phyloP scores from a whole-genome alignment of 2,113 vertebrate genomes.

The Dendropsophus ebraccatus region DNA sequence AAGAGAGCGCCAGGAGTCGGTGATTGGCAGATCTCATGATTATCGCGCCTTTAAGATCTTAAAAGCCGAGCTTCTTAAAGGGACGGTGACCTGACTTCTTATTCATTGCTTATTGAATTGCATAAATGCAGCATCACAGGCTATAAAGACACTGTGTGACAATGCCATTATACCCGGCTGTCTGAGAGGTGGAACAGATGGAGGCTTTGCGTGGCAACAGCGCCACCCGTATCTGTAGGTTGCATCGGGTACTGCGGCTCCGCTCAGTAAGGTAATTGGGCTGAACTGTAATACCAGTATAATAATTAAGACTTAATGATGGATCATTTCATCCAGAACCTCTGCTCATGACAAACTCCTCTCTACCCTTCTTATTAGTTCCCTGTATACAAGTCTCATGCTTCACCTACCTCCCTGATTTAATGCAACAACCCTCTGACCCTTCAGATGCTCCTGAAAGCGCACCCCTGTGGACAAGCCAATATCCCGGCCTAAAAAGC shows the following conservation, averaged over 20 bases:
- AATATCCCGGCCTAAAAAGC: no score
- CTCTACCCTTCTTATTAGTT: no score
- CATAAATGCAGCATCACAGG: background rate
- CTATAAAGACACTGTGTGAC: background rate
- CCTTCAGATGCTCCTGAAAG: no score
- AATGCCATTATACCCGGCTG: background rate
- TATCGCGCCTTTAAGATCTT: background rate
- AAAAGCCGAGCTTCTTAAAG: slow-evolving; percentile 1
- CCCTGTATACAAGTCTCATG: no score
- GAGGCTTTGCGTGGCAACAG: background rate
- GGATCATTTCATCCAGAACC: no score
- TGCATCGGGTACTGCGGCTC: background rate
- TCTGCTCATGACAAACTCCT: no score
- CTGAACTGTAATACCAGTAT: no score
- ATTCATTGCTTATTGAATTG: background rate
- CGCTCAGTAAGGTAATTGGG: no score
- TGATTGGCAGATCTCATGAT: slow-evolving; percentile 24
- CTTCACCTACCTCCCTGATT: no score
- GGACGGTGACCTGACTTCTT: background rate
- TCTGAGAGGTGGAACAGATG: background rate
- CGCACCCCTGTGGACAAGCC: no score
- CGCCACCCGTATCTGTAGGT: background rate
- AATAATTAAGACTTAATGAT: no score
- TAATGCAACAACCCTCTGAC: no score
- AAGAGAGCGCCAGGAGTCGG: background rate